Base-by-base conservation (phyloP, 2,888 invertebrate species). In the Xestia sexstrigata region DNA sequence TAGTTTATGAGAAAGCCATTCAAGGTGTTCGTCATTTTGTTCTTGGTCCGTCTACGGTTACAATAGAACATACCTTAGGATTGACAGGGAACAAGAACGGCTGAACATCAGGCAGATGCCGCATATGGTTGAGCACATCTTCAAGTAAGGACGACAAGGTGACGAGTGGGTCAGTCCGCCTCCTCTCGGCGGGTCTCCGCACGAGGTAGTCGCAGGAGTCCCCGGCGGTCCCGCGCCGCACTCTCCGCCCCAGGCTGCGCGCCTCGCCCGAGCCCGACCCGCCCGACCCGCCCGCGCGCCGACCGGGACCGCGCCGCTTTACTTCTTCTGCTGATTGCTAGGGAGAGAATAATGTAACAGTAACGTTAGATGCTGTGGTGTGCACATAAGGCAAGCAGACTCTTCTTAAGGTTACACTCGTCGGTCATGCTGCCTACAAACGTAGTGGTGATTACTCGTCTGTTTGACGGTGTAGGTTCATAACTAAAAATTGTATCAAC, bases 1-100 rank as follows among this genome's bases (percentile, higher is more conserved):
- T 1, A n/a, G 13, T n/a, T 55, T 55, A 55, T n/a, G 1, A 26
- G 15, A 15, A 55, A 17, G 13, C 5, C n/a, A 5, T 55, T n/a
- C n/a, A 13, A 55, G n/a, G n/a, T 1, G 13, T n/a, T 26, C 6
- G n/a, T 13, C 55, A n/a, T 55, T n/a, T 55, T n/a, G 1, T 55
- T 0, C 5, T 55, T 5, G n/a, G 20, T 13, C n/a, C 13, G 5
- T 11, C n/a, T 9, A 26, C 52, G 9, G 52, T 52, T 23, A 52
- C 20, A n/a, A 55, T n/a, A 39, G 39, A 1, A 81, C 84, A 89
- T 93, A 98, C 98, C 97, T 99, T 99, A 20, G 98, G 97, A 95
- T 99, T 99, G 49, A 99, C 99, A 2, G 99, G 99, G 90, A 98
- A 98, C 87, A 99, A 96, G 95, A 99, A 99, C 0, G 99, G 99